Evolutionary conservation across 2,888 invertebrate species (phyloP).

Genomic region (Minunthozetes semirufus): DNA sequence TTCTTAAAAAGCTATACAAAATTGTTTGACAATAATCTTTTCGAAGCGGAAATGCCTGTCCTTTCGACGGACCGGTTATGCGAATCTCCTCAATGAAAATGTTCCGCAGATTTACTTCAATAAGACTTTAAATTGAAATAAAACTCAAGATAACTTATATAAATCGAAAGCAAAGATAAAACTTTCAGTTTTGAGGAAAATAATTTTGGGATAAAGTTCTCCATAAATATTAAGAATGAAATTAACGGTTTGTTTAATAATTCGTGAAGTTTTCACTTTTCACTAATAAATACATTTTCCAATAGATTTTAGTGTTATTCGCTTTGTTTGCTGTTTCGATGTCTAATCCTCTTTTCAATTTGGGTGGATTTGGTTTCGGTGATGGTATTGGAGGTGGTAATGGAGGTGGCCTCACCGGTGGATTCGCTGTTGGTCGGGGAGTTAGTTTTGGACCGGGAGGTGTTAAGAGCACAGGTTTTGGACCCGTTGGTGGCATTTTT

Average conservation of each 20-base stretch:
- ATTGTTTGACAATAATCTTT: neutral
- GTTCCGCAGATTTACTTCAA: neutral
- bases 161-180: neutral
- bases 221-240: neutral
- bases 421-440: neutral
- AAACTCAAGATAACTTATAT: neutral
- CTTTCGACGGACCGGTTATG: neutral
- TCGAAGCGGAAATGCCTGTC: neutral
- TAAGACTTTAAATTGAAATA: neutral
- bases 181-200: neutral
- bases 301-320: neutral
- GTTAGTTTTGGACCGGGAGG: conserved; percentile 14
- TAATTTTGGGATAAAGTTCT: neutral
- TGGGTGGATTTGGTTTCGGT: neutral
- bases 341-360: neutral
- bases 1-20: neutral
- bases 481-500: conserved; percentile 7
- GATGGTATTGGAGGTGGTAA: neutral
- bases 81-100: conserved; percentile 4
- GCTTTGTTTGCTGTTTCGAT: neutral
- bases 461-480: neutral
- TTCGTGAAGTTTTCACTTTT: neutral
- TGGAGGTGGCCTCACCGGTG: neutral
- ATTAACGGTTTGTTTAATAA: neutral
- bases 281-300: neutral